Evolutionary conservation across 2,888 invertebrate genomes (phyloP), one percentile per base, ranked within the genome.

Genomic region (Pristionchus entomophagus): DNA sequence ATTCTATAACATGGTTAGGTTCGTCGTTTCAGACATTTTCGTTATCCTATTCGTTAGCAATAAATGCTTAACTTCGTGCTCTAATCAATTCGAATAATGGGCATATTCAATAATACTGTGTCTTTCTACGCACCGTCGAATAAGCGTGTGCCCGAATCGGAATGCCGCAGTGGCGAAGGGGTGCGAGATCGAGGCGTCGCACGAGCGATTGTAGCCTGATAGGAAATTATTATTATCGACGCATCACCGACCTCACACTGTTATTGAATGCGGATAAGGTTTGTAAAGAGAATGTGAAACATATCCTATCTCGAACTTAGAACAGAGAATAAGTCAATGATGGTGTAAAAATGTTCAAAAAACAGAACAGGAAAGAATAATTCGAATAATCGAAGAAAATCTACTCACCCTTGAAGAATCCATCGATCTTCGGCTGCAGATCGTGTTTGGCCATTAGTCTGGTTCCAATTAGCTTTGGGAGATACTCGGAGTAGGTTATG

Each of bases 91-190:
- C n/a, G n/a, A n/a, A n/a, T n/a, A n/a, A n/a, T n/a, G n/a, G n/a
- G n/a, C n/a, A n/a, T n/a, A n/a, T n/a, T n/a, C n/a, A n/a, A n/a
- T n/a, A n/a, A n/a, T n/a, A n/a, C n/a, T n/a, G n/a, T n/a, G n/a
- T n/a, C 45, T 10, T 10, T 45, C 14, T 45, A 6, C 45, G 45
- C 14, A 45, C 85, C 73, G 12, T 41, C 84, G n/a, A 14, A 85
- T 85, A 5, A 85, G 77, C 6, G 85, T 77, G 56, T 93, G 93
- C 6, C 97, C 97, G 92, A 97, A 97, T 88, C 97, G 95, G 95
- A 96, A 98, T 0, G 97, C 97, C 0, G 97, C 97, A 0, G 97
- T 95, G 0, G 97, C 97, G 92, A 98, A 97, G 93, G 97, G 97
- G 35, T 96, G 97, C 87, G 97, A 96, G 41, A 97, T 96, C 5